Evolutionary conservation across 2,113 vertebrate genomes (phyloP).

Genomic region (Neotragus moschatus): DNA sequence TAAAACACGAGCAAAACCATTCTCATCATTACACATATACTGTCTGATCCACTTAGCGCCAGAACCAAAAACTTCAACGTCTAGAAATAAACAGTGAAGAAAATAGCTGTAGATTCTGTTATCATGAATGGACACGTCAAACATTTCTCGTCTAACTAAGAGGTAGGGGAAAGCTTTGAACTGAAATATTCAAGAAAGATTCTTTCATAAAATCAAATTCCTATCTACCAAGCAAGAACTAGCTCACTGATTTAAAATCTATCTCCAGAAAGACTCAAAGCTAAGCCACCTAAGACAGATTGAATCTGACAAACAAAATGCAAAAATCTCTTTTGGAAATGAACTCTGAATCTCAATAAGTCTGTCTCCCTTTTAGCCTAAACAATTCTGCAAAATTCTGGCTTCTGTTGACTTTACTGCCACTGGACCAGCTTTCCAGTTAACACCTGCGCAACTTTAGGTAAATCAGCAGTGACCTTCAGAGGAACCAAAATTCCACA

Average conservation of each 20-base stretch:
- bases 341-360: background rate
- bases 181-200: background rate
- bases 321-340: background rate
- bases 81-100: constrained; percentile 38
- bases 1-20: background rate
- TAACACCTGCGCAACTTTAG: background rate
- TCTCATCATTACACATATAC: background rate
- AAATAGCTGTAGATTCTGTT: background rate
- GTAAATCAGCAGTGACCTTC: background rate
- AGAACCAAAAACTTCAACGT: background rate
- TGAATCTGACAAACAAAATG: background rate
- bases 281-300: background rate
- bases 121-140: background rate
- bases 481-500: background rate
- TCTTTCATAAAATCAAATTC: background rate
- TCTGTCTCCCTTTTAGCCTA: background rate
- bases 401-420: background rate
- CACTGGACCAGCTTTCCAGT: background rate
- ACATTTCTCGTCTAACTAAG: background rate
- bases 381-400: background rate
- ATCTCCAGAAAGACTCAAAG: background rate
- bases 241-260: background rate
- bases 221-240: background rate
- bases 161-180: background rate
- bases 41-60: background rate